Evolutionary conservation across 2,797 vertebrate species (phyloP).

Genomic region (Phaenicophaeus curvirostris): DNA sequence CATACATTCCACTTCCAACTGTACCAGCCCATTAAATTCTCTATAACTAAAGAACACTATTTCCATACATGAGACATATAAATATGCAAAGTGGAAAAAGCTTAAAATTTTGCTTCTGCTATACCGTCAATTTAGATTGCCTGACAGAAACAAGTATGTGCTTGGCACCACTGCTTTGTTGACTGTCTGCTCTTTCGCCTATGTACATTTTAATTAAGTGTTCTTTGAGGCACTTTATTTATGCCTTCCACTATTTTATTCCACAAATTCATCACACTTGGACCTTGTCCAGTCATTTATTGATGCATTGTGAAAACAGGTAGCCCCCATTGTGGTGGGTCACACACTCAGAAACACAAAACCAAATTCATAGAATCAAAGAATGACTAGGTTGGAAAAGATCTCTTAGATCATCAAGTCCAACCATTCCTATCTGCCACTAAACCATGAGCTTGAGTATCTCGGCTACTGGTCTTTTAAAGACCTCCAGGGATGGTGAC

Average conservation of each 20-base stretch:
- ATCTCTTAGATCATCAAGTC: too few species aligned
- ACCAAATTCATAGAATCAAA: too few species aligned
- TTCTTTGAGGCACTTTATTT: neutral
- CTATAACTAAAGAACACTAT: neutral
- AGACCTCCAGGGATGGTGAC: too few species aligned
- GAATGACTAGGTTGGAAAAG: too few species aligned
- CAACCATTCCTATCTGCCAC: too few species aligned
- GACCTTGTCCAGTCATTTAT: neutral
- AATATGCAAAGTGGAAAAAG: neutral
- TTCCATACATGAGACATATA: neutral
- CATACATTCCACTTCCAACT: neutral
- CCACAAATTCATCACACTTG: neutral
- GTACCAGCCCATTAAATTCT: neutral
- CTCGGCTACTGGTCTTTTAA: too few species aligned
- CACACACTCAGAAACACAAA: neutral
- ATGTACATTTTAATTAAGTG: neutral
- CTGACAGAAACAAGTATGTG: neutral
- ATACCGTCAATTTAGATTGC: neutral
- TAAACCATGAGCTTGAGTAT: too few species aligned
- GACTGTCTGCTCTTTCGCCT: neutral
- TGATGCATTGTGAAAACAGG: fast-evolving
- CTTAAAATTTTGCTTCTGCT: neutral
- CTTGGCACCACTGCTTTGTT: neutral
- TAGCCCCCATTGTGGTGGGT: too few species aligned
- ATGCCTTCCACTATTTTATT: neutral